Evolutionary conservation across 2,797 vertebrate genomes (phyloP).

Genomic region (Dermochelys coriacea): DNA sequence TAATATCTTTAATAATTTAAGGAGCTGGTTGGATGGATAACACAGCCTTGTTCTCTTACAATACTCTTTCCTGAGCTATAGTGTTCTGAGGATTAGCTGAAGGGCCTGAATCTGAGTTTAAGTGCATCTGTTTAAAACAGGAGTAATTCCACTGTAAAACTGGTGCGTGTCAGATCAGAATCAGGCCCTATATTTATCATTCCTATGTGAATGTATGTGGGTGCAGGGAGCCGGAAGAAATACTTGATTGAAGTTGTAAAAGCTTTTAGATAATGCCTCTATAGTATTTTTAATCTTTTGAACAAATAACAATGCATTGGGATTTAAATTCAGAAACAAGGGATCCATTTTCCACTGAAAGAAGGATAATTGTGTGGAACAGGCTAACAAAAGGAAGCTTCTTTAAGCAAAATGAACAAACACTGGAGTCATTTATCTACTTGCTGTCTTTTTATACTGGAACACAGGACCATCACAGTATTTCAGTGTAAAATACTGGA

Average conservation of each 20-base stretch:
- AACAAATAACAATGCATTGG: constrained; percentile 68
- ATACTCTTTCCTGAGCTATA: neutral
- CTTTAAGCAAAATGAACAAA: constrained; percentile 69
- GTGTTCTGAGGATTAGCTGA: neutral
- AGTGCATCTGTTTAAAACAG: neutral
- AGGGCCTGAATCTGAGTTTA: neutral
- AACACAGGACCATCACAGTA: constrained; percentile 71
- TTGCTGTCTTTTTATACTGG: constrained; percentile 41
- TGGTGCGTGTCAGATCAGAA: neutral
- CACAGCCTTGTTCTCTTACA: neutral
- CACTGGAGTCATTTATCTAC: constrained; percentile 72
- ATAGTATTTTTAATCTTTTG: constrained; percentile 56
- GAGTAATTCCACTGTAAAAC: neutral
- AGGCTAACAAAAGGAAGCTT: constrained; percentile 70
- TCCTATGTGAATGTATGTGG: constrained; percentile 9
- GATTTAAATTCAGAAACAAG: constrained; percentile 70
- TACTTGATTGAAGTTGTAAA: constrained; percentile 57
- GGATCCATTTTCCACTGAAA: constrained; percentile 52
- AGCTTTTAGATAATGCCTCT: constrained; percentile 51
- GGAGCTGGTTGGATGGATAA: neutral
- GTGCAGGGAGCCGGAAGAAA: constrained; percentile 50
- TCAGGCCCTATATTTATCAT: neutral
- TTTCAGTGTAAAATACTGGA: neutral
- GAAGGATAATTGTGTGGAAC: constrained; percentile 60
- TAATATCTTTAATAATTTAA: neutral